These are phyloP conservation scores for Acheta domesticus DNA, from an alignment of 2,888 invertebrate genomes.

Conservation along the genomic window DNA sequence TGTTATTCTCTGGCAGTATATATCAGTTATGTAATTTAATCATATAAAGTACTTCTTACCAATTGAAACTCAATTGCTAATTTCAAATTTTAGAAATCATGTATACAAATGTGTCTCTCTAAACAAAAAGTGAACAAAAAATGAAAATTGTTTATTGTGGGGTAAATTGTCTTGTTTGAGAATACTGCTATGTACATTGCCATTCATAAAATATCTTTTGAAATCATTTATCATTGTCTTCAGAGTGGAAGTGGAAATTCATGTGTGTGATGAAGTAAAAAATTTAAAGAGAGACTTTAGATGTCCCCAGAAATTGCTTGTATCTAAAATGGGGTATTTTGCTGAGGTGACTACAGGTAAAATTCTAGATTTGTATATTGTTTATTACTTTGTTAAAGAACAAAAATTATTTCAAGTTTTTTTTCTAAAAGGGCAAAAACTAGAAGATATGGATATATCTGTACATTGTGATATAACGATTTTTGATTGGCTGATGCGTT, in stretches of 20 bases:
- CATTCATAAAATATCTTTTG: too few relatives aligned
- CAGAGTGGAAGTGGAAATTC: slow-evolving; percentile 83
- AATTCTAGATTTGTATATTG: slow-evolving; percentile 19
- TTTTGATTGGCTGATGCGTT: slow-evolving; percentile 94
- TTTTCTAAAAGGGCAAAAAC: slow-evolving; percentile 56
- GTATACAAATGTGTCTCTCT: too few relatives aligned
- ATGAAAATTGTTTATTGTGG: too few relatives aligned
- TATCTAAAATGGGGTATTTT: slow-evolving; percentile 94
- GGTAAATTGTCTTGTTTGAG: too few relatives aligned
- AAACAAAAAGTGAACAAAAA: too few relatives aligned
- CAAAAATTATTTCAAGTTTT: not conserved
- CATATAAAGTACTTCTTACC: too few relatives aligned
- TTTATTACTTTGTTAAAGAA: not conserved
- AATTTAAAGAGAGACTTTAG: slow-evolving; percentile 83
- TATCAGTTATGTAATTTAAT: too few relatives aligned
- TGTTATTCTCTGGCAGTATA: too few relatives aligned
- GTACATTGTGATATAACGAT: slow-evolving; percentile 95
- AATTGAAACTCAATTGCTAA: too few relatives aligned
- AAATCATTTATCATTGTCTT: too few relatives aligned
- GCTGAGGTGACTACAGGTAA: slow-evolving; percentile 76
- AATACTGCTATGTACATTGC: too few relatives aligned
- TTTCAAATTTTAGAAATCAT: too few relatives aligned
- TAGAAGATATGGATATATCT: slow-evolving; percentile 92
- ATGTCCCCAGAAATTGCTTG: slow-evolving; percentile 79
- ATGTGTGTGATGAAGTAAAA: slow-evolving; percentile 92